Evolutionary conservation across 2,888 invertebrate genomes (phyloP).

Genomic region (Lithodes maja): DNA sequence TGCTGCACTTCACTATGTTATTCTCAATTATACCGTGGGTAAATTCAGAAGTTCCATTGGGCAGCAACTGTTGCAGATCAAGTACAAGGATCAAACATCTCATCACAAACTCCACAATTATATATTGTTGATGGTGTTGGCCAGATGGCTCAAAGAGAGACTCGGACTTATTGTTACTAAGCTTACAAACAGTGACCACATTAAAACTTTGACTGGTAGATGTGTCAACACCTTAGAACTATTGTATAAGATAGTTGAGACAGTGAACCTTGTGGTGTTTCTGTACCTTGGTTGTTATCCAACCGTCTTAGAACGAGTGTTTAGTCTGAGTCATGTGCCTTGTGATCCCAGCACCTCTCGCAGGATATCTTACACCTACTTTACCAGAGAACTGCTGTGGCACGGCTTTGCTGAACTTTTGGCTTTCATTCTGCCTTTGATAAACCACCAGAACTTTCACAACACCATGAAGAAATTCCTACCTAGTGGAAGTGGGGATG

Average conservation of each 20-base stretch:
- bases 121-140: slow-evolving; percentile 42
- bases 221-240: slow-evolving; percentile 45
- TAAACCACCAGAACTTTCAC: slow-evolving; percentile 61
- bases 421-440: slow-evolving; percentile 56
- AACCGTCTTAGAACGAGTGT: slow-evolving; percentile 52
- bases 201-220: slow-evolving; percentile 7
- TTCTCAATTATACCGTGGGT: slow-evolving; percentile 51
- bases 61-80: slow-evolving; percentile 65
- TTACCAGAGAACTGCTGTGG: slow-evolving; percentile 67
- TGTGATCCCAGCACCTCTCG: slow-evolving; percentile 32
- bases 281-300: slow-evolving; percentile 58
- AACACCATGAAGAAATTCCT: slow-evolving; percentile 46
- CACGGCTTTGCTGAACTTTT: slow-evolving; percentile 68
- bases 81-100: slow-evolving; percentile 41
- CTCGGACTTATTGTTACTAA: not conserved
- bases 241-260: slow-evolving; percentile 27
- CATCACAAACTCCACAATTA: slow-evolving; percentile 38
- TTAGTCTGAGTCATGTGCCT: slow-evolving; percentile 43
- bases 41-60: slow-evolving; percentile 60
- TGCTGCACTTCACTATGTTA: slow-evolving; percentile 47
- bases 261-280: slow-evolving; percentile 60
- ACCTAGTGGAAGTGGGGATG: slow-evolving; percentile 42
- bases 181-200: slow-evolving; percentile 27
- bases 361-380: slow-evolving; percentile 65
- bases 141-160: slow-evolving; percentile 60